These are phyloP conservation scores for Eurois occulta DNA, from an alignment of 2,888 invertebrate genomes.

Conservation along the genomic window DNA sequence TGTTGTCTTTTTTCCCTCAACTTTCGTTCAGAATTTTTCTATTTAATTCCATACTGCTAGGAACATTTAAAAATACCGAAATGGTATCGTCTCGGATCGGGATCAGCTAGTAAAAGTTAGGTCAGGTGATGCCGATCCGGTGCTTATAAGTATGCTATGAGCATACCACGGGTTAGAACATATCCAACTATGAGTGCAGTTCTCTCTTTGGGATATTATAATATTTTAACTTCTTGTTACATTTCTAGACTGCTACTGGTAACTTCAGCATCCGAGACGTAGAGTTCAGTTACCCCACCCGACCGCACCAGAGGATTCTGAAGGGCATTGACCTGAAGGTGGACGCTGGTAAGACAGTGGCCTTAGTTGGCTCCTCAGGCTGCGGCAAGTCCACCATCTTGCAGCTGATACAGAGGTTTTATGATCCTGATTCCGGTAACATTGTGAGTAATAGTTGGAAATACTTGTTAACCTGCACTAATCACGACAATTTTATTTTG, in stretches of 20 bases:
- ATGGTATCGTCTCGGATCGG: background rate
- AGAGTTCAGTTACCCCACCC: constrained; percentile 95
- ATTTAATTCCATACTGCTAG: background rate
- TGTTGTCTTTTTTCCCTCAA: background rate
- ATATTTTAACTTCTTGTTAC: background rate
- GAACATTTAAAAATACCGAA: background rate
- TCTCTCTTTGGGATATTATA: background rate
- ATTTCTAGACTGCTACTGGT: constrained; percentile 90
- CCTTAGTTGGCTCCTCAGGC: constrained; percentile 93
- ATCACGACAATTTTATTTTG: background rate
- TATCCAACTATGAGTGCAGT: background rate
- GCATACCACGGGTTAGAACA: background rate
- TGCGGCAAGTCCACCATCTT: constrained; percentile 95
- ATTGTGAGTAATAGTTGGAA: constrained; percentile 71
- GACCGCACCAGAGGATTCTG: constrained; percentile 93
- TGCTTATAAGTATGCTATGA: background rate
- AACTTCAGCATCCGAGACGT: constrained; percentile 92
- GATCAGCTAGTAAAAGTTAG: background rate
- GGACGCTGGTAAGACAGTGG: constrained; percentile 94
- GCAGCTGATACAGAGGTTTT: constrained; percentile 94
- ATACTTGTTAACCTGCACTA: background rate
- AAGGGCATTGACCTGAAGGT: constrained; percentile 92
- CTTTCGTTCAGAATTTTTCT: background rate
- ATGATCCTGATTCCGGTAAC: constrained; percentile 93
- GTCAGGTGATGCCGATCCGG: background rate